Evolutionary conservation across 2,888 invertebrate genomes (phyloP), one percentile per base, ranked within the genome.

Genomic region (Drosophila nigricruria): DNA sequence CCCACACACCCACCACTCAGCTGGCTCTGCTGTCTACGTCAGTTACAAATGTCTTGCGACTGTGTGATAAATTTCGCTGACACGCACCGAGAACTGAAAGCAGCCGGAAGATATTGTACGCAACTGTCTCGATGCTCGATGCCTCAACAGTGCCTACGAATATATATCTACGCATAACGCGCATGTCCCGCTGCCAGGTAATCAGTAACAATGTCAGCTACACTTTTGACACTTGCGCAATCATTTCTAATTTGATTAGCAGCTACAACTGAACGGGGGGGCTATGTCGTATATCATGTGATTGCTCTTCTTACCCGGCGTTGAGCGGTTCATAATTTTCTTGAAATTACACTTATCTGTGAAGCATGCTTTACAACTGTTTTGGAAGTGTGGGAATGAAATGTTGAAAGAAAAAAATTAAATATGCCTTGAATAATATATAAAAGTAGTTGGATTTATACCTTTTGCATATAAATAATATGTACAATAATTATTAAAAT

Each of bases 51-150:
- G 88, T 66, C 77, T 79, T 79, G 69, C 49, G 50, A 67, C 60
- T 71, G 67, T 87, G 82, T 84, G 84, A 84, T 84, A 84, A 89
- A 89, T 84, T 89, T 84, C 42, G 64, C 63, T 73, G 79, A 73
- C 86, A 79, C 32, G 34, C 47, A 40, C 36, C 30, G 38, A 47
- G 52, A 49, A 40, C 32, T 20, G 30, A 27, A 16, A 40, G 49
- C 34, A 45, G 34, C 5, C 27, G 50, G 62, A 40, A 42, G 47
- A 52, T 56, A 52, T 32, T 36, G 47, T 18, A 57, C 57, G 18
- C 16, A 43, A 30, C 42, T 27, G 42, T 40, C 34, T 36, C 34
- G 27, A 50, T 43, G 49, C 66, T 60, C n/a, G n/a, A n/a, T 50
- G n/a, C 36, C 5, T 18, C 40, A 12, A 30, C 72, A 58, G 18